A percentile compares a stretch with the other conserved stretches of the same genome.
Conservation (phyloP, 2,113 vertebrate species). For the Phrynosoma platyrhinos region DNA sequence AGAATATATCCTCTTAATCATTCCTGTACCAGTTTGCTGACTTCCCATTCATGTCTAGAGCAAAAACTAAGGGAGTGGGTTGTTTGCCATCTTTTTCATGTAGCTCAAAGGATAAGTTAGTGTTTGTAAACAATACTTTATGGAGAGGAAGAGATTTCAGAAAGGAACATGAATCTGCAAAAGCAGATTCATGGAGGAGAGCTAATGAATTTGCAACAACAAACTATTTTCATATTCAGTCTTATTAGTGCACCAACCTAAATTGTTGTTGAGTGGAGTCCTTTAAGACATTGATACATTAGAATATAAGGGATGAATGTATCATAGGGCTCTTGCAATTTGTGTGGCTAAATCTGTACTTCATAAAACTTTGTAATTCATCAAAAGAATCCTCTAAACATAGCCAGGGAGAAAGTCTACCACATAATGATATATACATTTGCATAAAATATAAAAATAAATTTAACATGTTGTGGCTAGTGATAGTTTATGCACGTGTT, state of each 20-base stretch:
- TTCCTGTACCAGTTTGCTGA: slow-evolving; percentile 25
- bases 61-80: slow-evolving; percentile 39
- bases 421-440: neutral
- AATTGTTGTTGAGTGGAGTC: neutral
- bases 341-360: neutral
- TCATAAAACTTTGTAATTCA: neutral
- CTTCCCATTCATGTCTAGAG: slow-evolving; percentile 7
- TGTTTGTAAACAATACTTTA: slow-evolving; percentile 12
- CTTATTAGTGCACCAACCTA: neutral
- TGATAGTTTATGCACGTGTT: too few species aligned
- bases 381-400: neutral
- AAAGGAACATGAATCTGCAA: neutral
- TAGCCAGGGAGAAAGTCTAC: neutral
- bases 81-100: neutral
- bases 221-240: neutral
- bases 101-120: neutral
- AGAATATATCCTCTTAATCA: slow-evolving; percentile 1
- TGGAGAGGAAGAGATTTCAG: neutral
- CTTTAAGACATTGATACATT: neutral
- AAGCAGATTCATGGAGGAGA: slow-evolving; percentile 19
- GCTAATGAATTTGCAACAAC: slow-evolving; percentile 10
- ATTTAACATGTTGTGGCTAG: too few species aligned
- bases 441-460: too few species aligned
- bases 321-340: neutral
- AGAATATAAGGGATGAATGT: neutral